phyloP scores from a whole-genome alignment of 2,888 invertebrate genomes.

The Aquatica leii region DNA sequence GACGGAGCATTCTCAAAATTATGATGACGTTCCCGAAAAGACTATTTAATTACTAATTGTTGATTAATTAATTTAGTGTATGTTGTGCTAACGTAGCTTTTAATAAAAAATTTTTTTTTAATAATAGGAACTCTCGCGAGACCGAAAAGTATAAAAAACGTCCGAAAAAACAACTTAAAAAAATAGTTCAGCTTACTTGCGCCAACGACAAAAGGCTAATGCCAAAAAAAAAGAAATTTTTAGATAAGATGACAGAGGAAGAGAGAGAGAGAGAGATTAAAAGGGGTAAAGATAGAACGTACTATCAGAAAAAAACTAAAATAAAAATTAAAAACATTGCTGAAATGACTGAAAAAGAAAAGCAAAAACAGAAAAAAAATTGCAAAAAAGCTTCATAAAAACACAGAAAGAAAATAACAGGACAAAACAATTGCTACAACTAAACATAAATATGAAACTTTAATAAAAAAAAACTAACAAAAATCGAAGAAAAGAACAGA shows the following conservation, averaged over 20 bases:
- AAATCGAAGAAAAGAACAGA: too few relatives aligned
- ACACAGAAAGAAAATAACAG: slow-evolving; percentile 5
- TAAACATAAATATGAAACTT: neutral
- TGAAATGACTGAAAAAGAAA: slow-evolving; percentile 5
- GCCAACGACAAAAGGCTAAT: slow-evolving; percentile 6
- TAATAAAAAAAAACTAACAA: neutral
- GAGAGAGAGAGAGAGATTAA: slow-evolving; percentile 1
- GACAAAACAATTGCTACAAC: neutral
- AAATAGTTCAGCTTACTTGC: neutral
- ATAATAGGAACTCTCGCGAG: neutral
- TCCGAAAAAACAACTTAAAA: slow-evolving; percentile 3
- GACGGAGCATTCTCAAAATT: neutral
- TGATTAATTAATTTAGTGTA: too few relatives aligned
- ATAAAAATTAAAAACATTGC: slow-evolving; percentile 5
- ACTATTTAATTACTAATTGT: neutral
- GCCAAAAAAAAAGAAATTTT: slow-evolving; percentile 11
- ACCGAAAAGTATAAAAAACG: neutral
- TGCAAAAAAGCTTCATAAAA: slow-evolving; percentile 5
- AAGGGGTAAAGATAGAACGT: neutral
- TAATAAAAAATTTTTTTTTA: slow-evolving; percentile 1
- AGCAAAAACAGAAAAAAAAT: slow-evolving; percentile 6
- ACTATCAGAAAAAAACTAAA: slow-evolving; percentile 2
- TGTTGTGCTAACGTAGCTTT: neutral
- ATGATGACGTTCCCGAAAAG: neutral
- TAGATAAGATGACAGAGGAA: slow-evolving; percentile 8